A percentile compares a stretch with the other conserved stretches of the same genome.
Conservation (phyloP, 2,888 invertebrate genomes). For the Cantharis rustica region DNA sequence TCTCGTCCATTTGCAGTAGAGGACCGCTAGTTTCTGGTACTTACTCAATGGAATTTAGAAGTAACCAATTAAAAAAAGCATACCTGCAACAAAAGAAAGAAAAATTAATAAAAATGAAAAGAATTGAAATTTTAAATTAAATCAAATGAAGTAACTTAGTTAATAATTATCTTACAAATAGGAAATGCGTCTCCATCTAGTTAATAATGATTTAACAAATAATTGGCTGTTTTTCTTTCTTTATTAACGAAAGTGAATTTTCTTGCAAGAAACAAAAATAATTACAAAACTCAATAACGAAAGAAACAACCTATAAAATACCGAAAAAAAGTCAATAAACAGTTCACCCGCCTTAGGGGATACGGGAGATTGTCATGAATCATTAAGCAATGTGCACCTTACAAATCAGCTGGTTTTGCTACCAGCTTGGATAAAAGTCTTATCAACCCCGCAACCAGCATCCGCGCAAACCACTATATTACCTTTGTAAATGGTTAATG, state of each 20-base stretch:
- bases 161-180: not conserved
- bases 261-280: slow-evolving; percentile 1
- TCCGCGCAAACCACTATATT: slow-evolving; percentile 15
- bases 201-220: not conserved
- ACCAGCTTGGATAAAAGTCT: slow-evolving; percentile 19
- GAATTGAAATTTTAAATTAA: not conserved
- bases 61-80: not conserved
- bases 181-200: not conserved
- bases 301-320: slow-evolving; percentile 18
- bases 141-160: not conserved
- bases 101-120: not conserved
- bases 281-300: slow-evolving; percentile 9
- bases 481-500: slow-evolving; percentile 19
- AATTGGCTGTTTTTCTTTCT: not conserved
- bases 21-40: not conserved
- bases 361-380: slow-evolving; percentile 28
- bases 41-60: not conserved
- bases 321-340: slow-evolving; percentile 17
- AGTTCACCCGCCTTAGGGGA: slow-evolving; percentile 11
- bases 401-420: slow-evolving; percentile 21
- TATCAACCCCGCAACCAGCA: slow-evolving; percentile 18
- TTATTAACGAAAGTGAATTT: not conserved
- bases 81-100: not conserved
- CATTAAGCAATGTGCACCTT: slow-evolving; percentile 30
- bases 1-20: not conserved